Base-by-base conservation (phyloP, 1,140 invertebrate genomes). In the Drosophila nebulosa region DNA sequence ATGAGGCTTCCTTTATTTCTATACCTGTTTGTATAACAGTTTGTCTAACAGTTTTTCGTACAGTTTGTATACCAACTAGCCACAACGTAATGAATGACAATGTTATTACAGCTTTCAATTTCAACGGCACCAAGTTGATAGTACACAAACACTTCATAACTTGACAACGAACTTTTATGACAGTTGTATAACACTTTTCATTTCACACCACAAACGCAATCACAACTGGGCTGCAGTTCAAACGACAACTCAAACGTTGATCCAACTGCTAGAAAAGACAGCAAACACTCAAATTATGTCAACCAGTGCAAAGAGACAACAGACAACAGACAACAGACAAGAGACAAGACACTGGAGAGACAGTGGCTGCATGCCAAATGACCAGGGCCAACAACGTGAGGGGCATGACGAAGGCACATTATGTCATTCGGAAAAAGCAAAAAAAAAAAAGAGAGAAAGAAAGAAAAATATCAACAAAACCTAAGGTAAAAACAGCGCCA, bases 331-430 rank as follows among this genome's bases (percentile, higher is more conserved):
- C 30, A 46, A 56, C 24, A 27, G 36, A 14, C 30, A 39, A 46
- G 42, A 16, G 26, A 58, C 21, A 52, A 52, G 81, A 88, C 81
- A 78, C 78, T 88, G 83, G 81, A 32, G 63, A 39, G 56, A 70
- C 62, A 69, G 35, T 61, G 51, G 51, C 30, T 56, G 69, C 69
- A 86, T 86, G 64, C 74, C 81, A 67, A 85, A 60, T 62, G 65
- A 52, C 50, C 69, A 61, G 42, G 39, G 72, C 59, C 42, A 88
- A 86, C 42, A 88, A 86, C 81, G 83, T 86, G 81, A 73, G 35
- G 64, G 42, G 80, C 80, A 85, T 84, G 56, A 58, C 58, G 7
- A 46, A 74, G 59, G 36, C 26, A 76, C 71, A 84, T 84, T 84
- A 85, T 84, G 80, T 85, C 80, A 85, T 85, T 52, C 67, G 58